Percentiles rank a stretch among this genome's conserved stretches.
These are phyloP conservation scores for Sorex fumeus DNA, from an alignment of 2,113 vertebrate species.

Conservation along the genomic window DNA sequence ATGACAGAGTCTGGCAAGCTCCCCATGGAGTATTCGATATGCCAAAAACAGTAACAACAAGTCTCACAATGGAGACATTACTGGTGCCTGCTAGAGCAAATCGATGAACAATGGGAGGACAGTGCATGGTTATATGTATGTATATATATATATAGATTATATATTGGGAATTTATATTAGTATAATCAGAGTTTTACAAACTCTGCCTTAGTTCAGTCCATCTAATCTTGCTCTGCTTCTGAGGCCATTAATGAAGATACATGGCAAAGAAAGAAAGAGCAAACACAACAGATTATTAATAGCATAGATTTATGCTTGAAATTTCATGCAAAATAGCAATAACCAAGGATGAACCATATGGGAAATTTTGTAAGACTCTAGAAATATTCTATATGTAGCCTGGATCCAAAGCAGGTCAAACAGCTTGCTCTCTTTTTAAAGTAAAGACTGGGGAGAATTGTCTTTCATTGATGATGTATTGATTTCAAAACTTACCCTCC, in stretches of 20 bases:
- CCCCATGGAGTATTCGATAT: too few relatives aligned
- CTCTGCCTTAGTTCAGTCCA: not conserved
- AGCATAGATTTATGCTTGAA: constrained; percentile 24
- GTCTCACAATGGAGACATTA: too few relatives aligned
- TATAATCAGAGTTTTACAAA: not conserved
- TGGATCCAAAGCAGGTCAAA: constrained; percentile 14
- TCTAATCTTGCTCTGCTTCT: not conserved
- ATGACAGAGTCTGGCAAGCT: too few relatives aligned
- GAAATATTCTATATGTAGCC: constrained; percentile 5
- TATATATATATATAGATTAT: not conserved
- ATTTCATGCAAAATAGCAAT: constrained; percentile 15
- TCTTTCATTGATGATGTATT: not conserved
- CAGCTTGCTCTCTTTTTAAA: not conserved
- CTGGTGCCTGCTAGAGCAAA: too few relatives aligned
- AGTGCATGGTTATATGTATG: too few relatives aligned
- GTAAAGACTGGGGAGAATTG: not conserved
- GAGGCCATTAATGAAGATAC: not conserved
- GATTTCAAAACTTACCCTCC: not conserved
- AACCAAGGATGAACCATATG: not conserved
- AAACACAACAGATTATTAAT: not conserved
- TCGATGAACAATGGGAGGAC: too few relatives aligned
- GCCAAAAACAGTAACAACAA: too few relatives aligned
- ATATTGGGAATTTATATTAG: not conserved
- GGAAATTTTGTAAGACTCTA: constrained; percentile 5
- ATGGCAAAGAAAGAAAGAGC: not conserved